Percentiles rank a stretch among this genome's conserved stretches.
These are phyloP conservation scores for Cyaniris semiargus DNA, from an alignment of 2,888 invertebrate genomes.

Conservation along the genomic window DNA sequence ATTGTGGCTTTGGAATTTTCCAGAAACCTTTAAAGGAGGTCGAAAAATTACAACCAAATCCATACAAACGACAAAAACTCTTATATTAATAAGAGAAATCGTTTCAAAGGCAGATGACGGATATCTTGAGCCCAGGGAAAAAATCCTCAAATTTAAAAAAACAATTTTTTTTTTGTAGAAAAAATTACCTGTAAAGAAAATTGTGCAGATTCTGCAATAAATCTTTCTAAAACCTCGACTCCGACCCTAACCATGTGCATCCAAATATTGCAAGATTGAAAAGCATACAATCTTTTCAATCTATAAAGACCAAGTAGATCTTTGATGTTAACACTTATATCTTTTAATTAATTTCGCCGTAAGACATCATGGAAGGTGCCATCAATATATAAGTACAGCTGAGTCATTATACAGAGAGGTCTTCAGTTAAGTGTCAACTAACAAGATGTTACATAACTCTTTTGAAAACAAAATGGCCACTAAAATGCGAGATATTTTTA, in stretches of 20 bases:
- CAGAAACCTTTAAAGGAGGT: background rate
- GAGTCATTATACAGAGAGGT: slow-evolving; percentile 40
- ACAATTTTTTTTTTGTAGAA: too few relatives aligned
- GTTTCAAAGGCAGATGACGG: too few relatives aligned
- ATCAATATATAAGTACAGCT: slow-evolving; percentile 17
- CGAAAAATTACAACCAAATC: background rate
- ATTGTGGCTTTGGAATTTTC: background rate
- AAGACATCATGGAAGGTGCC: slow-evolving; percentile 22
- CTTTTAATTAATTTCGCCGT: slow-evolving; percentile 31
- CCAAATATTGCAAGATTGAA: background rate
- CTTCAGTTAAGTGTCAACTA: slow-evolving; percentile 39
- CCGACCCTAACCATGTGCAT: background rate
- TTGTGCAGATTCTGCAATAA: too few relatives aligned
- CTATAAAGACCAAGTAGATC: background rate
- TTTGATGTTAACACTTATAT: slow-evolving; percentile 18
- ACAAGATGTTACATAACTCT: slow-evolving; percentile 42
- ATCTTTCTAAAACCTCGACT: background rate
- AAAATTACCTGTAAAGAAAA: too few relatives aligned
- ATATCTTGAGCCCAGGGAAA: too few relatives aligned
- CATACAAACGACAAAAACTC: too few relatives aligned
- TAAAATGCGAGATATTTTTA: slow-evolving; percentile 28
- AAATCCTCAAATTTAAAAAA: too few relatives aligned
- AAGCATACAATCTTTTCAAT: slow-evolving; percentile 2
- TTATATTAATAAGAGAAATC: too few relatives aligned
- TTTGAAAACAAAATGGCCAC: slow-evolving; percentile 21